Base-by-base conservation (phyloP, 2,888 invertebrate genomes). In the Rhorus exstirpatorius region DNA sequence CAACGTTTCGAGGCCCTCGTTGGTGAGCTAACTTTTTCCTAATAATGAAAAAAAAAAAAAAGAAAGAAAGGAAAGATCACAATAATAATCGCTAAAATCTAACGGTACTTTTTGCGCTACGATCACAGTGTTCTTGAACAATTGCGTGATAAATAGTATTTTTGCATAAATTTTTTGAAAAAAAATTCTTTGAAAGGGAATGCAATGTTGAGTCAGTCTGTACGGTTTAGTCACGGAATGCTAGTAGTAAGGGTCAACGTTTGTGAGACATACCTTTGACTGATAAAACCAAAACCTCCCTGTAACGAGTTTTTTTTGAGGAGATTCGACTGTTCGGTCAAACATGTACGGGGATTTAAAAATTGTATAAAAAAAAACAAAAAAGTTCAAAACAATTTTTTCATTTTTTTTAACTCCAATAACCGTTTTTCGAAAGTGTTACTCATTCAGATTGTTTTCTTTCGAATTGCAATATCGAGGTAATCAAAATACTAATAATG, bases 101-200 rank as follows among this genome's bases (percentile, higher is more conserved):
- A 77, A 79, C 79, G 76, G 60, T 77, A 65, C 61, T 75, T 70
- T 85, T 83, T 81, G 83, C 81, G 82, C 90, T 92, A 92, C 88
- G 89, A 92, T 92, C 92, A 92, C 93, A 92, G 91, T 90, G 89
- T 91, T 90, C 85, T 88, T 89, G 90, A 91, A 91, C 88, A 88
- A 60, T 75, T 60, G 46, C 68, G 63, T 70, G 60, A 75, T 58
- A 46, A 44, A 72, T 58, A 61, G 19, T 46, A 31, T 44, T 49
- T 61, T 35, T 55, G 26, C 31, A 44, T 44, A 19, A 17, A 1
- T 10, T 14, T 21, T 51, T 21, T 6, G 1, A 44, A 10, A n/a
- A 26, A 49, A 51, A 60, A 67, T 19, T 49, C 41, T 76, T 58
- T 3, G 35, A 76, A 55, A 60, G 61, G 72, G 55, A 78, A 78